These are phyloP conservation scores for Sinocyclocheilus rhinocerous DNA, from an alignment of 2,113 vertebrate genomes.

Conservation along the genomic window DNA sequence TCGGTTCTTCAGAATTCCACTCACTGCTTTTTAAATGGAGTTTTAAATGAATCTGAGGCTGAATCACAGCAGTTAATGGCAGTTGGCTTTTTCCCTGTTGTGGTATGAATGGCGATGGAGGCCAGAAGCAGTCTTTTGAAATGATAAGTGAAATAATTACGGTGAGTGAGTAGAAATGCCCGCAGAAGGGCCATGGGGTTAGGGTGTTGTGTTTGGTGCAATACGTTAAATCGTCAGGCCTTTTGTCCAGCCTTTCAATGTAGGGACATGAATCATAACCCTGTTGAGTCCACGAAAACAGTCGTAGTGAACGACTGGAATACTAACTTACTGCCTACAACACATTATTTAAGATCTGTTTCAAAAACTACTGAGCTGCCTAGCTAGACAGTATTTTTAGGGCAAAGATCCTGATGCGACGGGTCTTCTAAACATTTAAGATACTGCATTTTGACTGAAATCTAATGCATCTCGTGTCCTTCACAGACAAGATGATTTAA, in stretches of 20 bases:
- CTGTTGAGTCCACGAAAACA: slow-evolving; percentile 19
- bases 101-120: slow-evolving; percentile 41
- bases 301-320: background rate
- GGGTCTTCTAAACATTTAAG: too few species aligned
- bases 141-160: slow-evolving; percentile 57
- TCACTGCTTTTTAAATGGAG: slow-evolving; percentile 38
- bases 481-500: too few species aligned
- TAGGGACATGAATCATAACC: slow-evolving; percentile 49
- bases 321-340: background rate
- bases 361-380: background rate
- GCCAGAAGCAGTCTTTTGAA: slow-evolving; percentile 48
- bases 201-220: slow-evolving; percentile 22
- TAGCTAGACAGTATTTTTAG: background rate
- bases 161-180: slow-evolving; percentile 48
- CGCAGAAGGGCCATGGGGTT: background rate
- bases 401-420: background rate
- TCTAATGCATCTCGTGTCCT: too few species aligned
- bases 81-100: slow-evolving; percentile 32
- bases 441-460: too few species aligned
- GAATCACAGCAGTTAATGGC: slow-evolving; percentile 38
- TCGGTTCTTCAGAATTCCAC: slow-evolving; percentile 2
- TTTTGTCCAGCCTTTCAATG: slow-evolving; percentile 46
- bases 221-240: slow-evolving; percentile 55
- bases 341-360: background rate
- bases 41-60: slow-evolving; percentile 39